A percentile compares a stretch with the other conserved stretches of the same genome.
These are phyloP conservation scores for Cyclophora albipunctata DNA, from an alignment of 2,888 invertebrate genomes.

Conservation along the genomic window DNA sequence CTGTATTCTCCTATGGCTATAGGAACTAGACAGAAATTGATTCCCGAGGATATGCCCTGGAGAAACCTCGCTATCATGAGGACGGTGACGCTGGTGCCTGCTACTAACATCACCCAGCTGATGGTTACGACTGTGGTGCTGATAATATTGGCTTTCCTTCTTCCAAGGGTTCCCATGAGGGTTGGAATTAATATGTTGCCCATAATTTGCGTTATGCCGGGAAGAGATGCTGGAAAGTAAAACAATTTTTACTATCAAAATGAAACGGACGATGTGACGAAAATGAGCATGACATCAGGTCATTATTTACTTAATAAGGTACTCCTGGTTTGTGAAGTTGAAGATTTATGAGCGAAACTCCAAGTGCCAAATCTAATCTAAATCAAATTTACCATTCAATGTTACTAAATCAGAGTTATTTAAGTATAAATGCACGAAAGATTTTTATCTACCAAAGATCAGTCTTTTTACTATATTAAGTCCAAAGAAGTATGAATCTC, in stretches of 20 bases:
- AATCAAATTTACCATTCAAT: too few species aligned
- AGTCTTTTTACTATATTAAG: too few species aligned
- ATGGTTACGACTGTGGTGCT: constrained; percentile 53
- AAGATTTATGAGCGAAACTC: too few species aligned
- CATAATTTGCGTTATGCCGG: constrained; percentile 33
- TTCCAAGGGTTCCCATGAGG: constrained; percentile 68
- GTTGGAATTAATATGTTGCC: constrained; percentile 37
- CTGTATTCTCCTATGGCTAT: constrained; percentile 70
- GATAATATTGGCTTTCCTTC: constrained; percentile 60
- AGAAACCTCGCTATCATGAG: constrained; percentile 38
- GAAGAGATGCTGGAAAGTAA: constrained; percentile 36
- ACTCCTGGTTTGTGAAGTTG: too few species aligned
- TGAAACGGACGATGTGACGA: too few species aligned
- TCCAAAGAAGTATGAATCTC: too few species aligned
- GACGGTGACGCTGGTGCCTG: constrained; percentile 39
- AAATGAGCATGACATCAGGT: too few species aligned
- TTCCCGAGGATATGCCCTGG: constrained; percentile 61
- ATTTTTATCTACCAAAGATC: too few species aligned
- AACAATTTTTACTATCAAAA: not conserved
- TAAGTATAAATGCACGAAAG: too few species aligned
- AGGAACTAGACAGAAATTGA: constrained; percentile 54
- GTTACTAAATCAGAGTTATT: too few species aligned
- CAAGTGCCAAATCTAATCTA: too few species aligned
- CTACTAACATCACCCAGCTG: constrained; percentile 67
- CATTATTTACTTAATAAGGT: too few species aligned